Conservation (phyloP, 2,888 invertebrate species). For the Conus canariensis region DNA sequence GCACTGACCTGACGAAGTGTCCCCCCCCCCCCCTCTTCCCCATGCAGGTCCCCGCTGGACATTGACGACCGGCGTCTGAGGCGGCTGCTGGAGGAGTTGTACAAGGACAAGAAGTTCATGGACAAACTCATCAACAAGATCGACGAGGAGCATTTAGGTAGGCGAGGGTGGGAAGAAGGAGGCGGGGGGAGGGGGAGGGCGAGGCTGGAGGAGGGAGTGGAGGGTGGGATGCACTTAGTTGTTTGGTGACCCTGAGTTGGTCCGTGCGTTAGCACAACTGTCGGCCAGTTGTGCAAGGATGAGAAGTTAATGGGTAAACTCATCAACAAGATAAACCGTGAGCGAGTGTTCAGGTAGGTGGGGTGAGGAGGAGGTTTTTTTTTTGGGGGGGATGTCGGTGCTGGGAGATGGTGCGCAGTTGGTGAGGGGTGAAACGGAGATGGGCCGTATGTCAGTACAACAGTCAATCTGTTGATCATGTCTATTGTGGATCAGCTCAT, state of each 20-base stretch:
- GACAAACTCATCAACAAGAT: slow-evolving; percentile 60
- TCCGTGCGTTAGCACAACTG: neutral
- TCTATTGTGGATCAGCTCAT: too few relatives aligned
- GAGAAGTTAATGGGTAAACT: too few relatives aligned
- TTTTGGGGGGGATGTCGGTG: too few relatives aligned
- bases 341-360: too few relatives aligned
- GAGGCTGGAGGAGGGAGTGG: neutral
- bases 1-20: neutral
- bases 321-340: neutral
- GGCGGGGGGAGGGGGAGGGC: neutral
- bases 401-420: neutral
- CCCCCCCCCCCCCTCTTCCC: too few relatives aligned
- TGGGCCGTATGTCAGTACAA: too few relatives aligned
- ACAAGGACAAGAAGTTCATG: slow-evolving; percentile 68
- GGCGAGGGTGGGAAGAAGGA: neutral
- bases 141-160: slow-evolving; percentile 51
- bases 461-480: too few relatives aligned
- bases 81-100: slow-evolving; percentile 65
- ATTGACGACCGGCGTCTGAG: slow-evolving; percentile 61
- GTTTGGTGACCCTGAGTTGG: neutral
- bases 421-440: neutral
- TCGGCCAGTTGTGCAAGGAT: too few relatives aligned
- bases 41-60: neutral
- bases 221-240: neutral
- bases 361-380: too few relatives aligned